A percentile compares a stretch with the other conserved stretches of the same genome.
These are phyloP conservation scores for Drosophila ananassae DNA, from an alignment of 1,140 invertebrate genomes.

Conservation along the genomic window DNA sequence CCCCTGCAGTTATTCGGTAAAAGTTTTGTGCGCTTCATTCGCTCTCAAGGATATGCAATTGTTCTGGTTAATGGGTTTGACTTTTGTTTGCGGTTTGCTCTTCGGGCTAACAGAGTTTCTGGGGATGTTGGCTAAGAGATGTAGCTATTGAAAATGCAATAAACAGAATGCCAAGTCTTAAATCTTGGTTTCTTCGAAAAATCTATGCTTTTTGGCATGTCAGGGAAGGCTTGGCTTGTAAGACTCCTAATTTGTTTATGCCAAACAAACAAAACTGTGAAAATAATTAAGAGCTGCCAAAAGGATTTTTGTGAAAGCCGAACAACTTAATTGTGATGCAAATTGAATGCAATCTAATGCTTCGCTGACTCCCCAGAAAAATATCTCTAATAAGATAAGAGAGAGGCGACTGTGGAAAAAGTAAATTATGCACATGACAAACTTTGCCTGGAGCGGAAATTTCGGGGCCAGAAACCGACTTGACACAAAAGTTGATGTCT, in stretches of 20 bases:
- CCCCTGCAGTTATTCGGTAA: conserved; percentile 15
- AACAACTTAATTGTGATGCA: conserved; percentile 63
- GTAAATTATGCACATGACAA: conserved; percentile 72
- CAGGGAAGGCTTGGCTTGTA: conserved; percentile 48
- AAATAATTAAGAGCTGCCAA: conserved; percentile 67
- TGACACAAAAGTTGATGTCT: conserved; percentile 76
- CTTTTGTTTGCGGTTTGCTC: conserved; percentile 51
- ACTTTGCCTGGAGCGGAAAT: conserved; percentile 37
- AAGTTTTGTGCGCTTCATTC: conserved; percentile 55
- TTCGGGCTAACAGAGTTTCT: neutral
- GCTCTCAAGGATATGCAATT: conserved; percentile 45
- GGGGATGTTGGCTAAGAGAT: neutral
- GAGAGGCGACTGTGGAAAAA: conserved; percentile 48
- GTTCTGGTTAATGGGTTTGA: conserved; percentile 68
- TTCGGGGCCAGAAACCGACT: conserved; percentile 39
- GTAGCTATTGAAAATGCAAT: neutral
- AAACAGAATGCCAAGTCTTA: neutral
- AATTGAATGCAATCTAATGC: conserved; percentile 65
- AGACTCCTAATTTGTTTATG: conserved; percentile 64
- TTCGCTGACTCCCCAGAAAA: conserved; percentile 43
- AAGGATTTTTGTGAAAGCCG: conserved; percentile 23
- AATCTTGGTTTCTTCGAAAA: no score
- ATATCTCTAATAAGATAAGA: conserved; percentile 59
- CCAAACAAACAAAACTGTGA: conserved; percentile 44
- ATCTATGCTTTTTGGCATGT: conserved; percentile 6